Base-by-base conservation (phyloP, 1,140 invertebrate species). In the silkworm (Bombyx mori) region DNA sequence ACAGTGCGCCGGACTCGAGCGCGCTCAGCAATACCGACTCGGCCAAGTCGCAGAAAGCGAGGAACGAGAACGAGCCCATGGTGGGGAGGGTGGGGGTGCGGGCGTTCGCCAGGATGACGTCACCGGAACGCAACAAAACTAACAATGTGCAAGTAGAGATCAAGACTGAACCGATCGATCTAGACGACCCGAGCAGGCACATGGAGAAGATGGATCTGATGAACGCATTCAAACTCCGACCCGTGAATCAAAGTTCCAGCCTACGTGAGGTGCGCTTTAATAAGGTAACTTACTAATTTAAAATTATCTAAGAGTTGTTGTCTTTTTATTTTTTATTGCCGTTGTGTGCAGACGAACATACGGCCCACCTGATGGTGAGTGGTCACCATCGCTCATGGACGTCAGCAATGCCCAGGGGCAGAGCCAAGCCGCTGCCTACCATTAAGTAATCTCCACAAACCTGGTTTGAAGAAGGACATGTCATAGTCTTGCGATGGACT, bases 81-180 rank as follows among this genome's bases (percentile, higher is more conserved):
- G 71, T 85, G 1, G 82, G 81, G 0, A 63, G 73, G 46, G 84
- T 87, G 0, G 82, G 82, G 0, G 84, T 87, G 3, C 59, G 79
- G 18, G 75, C 84, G 1, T 86, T 87, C 62, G 84, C 84, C 1
- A 65, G 84, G 5, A 82, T 87, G 79, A 72, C 69, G 26, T 82
- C 83, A 18, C 69, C 74, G 6, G 63, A 70, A 6, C 57, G 60
- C 42, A 69, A 63, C 10, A 49, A 61, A 7, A 69, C 61, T 9
- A 68, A 75, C 4, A 57, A 59, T 44, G 70, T 79, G n/a, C 62
- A 79, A 64, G 67, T 87, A 0, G 84, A 87, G 59, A 79, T 86
- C 1, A 88, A 88, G 63, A 60, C 77, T 3, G 84, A 88, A 55
- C 84, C 86, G 0, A 76, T 84, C 12, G 86, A 88, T 12, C 60